A percentile compares a stretch with the other conserved stretches of the same genome.
Conservation (phyloP, 2,797 vertebrate species). For the Gymnothorax javanicus region DNA sequence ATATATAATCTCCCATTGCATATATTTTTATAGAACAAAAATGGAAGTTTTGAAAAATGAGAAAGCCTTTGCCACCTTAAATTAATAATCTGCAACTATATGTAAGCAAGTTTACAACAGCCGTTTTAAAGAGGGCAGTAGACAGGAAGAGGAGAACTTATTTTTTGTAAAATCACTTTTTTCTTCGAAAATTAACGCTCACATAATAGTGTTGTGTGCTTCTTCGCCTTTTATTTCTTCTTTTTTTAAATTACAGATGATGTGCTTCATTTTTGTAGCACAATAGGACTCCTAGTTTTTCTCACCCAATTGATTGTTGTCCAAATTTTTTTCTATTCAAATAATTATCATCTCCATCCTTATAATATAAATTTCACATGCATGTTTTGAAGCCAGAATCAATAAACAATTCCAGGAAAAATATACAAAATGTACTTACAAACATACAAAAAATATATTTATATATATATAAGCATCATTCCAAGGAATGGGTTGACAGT, state of each 20-base stretch:
- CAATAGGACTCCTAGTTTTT: constrained; percentile 58
- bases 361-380: constrained; percentile 74
- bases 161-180: constrained; percentile 14
- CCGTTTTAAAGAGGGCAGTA: constrained; percentile 52
- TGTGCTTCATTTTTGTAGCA: constrained; percentile 67
- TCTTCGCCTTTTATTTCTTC: constrained; percentile 71
- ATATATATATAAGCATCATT: constrained; percentile 83
- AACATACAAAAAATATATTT: constrained; percentile 87
- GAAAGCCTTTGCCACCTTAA: constrained; percentile 54
- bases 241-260: constrained; percentile 72
- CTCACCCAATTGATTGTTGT: constrained; percentile 32
- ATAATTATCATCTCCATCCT: constrained; percentile 61
- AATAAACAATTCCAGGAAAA: constrained; percentile 75
- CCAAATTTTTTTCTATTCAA: constrained; percentile 42
- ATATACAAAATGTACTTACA: constrained; percentile 96
- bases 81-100: constrained; percentile 54
- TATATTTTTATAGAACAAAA: constrained; percentile 58
- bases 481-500: constrained; percentile 73
- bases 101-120: constrained; percentile 43
- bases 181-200: constrained; percentile 66
- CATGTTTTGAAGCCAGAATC: constrained; percentile 82
- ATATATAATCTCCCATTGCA: constrained; percentile 67
- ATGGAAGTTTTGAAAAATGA: constrained; percentile 46
- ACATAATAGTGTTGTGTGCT: constrained; percentile 67
- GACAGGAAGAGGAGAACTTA: constrained; percentile 27